Evolutionary conservation across 1,140 invertebrate species (phyloP), one percentile per base, ranked within the genome.

Genomic region (Pectinophora gossypiella): DNA sequence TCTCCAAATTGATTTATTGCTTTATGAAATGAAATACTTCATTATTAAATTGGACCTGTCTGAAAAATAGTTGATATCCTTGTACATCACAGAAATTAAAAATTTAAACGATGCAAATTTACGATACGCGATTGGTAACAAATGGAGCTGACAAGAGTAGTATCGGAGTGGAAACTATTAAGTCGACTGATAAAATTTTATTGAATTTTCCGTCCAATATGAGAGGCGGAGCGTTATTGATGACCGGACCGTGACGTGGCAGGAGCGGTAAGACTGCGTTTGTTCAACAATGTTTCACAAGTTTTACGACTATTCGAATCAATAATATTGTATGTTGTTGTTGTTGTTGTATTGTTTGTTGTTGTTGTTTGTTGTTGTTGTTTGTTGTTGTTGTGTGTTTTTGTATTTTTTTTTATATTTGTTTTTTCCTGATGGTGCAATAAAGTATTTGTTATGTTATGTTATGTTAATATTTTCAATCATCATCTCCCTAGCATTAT

Each of bases 131-230:
- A 38, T 38, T 38, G 36, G 48, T 19, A 67, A 60, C 64, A 63
- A 72, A 76, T 73, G 67, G 67, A 76, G 68, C 65, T 52, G 49
- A 63, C 64, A 63, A 61, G 54, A 60, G 50, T 50, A 40, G 54
- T 46, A 60, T 68, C 51, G 45, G 36, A 57, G 50, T 64, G 68
- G 58, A 69, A 83, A 81, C 76, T 79, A 77, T 76, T 61, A 68
- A 76, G 74, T 66, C 65, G 64, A 64, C 59, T 76, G 70, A 85
- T 78, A 76, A 79, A 78, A 75, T 85, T 82, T 82, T 75, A 85
- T 85, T 82, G 77, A 85, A 85, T 82, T 81, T 80, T 70, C 70
- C 72, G 57, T 68, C 62, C 68, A 73, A 79, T 76, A 76, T 78
- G 67, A 74, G 67, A 62, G 58, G 56, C 68, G 64, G 61, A 47